A percentile compares a stretch with the other conserved stretches of the same genome.
Conservation (phyloP, 2,113 vertebrate species). For the Mus spicilegus region DNA sequence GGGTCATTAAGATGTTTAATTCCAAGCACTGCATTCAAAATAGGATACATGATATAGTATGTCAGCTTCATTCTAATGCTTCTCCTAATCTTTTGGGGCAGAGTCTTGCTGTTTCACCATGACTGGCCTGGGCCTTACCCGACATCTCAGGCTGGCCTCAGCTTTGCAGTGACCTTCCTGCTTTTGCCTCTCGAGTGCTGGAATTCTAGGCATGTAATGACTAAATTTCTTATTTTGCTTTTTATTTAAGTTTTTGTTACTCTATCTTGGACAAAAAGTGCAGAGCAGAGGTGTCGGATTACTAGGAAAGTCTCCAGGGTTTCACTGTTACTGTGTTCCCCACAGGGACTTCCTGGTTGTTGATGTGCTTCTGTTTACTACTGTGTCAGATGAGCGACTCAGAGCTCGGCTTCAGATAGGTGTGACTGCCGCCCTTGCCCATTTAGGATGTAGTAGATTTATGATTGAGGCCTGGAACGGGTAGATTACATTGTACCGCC, state of each 20-base stretch:
- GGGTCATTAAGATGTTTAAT: background rate
- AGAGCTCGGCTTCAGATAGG: background rate
- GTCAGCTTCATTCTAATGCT: background rate
- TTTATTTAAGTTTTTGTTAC: conserved; percentile 17
- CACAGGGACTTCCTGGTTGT: background rate
- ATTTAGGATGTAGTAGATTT: background rate
- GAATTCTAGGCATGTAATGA: background rate
- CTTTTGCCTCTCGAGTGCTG: background rate
- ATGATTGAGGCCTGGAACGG: background rate
- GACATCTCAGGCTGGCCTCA: background rate
- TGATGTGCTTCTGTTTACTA: conserved; percentile 36
- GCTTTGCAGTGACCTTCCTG: background rate
- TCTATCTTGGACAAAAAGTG: conserved; percentile 41
- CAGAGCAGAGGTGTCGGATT: conserved; percentile 13
- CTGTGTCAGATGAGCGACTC: background rate
- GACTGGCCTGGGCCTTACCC: background rate
- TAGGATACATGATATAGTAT: background rate
- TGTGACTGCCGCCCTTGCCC: background rate
- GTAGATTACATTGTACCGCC: conserved; percentile 37
- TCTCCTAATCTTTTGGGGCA: background rate
- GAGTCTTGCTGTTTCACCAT: background rate
- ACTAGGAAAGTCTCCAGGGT: background rate
- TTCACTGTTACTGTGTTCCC: background rate
- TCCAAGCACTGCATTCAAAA: background rate
- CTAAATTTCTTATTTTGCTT: conserved; percentile 37